These are phyloP conservation scores for Ceratosolen fusciceps DNA, from an alignment of 1,140 invertebrate species.

Conservation along the genomic window DNA sequence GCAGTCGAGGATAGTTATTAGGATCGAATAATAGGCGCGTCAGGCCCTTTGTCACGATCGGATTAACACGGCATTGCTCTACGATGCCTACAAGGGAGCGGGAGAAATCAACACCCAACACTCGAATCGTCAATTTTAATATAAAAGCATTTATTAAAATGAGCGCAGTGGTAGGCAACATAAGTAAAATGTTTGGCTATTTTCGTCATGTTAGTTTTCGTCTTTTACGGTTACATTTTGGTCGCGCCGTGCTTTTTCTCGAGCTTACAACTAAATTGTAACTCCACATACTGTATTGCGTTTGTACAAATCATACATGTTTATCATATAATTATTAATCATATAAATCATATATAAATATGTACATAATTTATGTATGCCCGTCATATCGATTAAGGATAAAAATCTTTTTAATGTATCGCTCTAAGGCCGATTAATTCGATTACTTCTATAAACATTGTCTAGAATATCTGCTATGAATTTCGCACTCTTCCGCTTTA, in stretches of 20 bases:
- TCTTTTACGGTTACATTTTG: constrained; percentile 38
- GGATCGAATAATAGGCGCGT: too few relatives aligned
- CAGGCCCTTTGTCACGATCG: too few relatives aligned
- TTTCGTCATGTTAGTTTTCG: constrained; percentile 43
- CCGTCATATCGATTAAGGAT: constrained; percentile 16
- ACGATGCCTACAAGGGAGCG: too few relatives aligned
- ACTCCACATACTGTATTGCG: constrained; percentile 9
- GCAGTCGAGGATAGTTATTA: too few relatives aligned
- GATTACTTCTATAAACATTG: constrained; percentile 30
- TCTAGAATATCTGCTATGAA: not conserved
- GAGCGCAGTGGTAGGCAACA: constrained; percentile 48
- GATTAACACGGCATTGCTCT: too few relatives aligned
- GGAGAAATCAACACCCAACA: not conserved
- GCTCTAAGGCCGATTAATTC: constrained; percentile 31
- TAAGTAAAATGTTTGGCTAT: constrained; percentile 47
- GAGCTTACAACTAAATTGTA: constrained; percentile 36
- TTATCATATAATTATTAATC: constrained; percentile 15
- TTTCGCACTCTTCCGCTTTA: constrained; percentile 26
- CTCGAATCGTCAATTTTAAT: constrained; percentile 22
- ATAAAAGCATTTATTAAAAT: constrained; percentile 52
- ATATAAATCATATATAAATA: constrained; percentile 41
- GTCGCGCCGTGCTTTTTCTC: constrained; percentile 4
- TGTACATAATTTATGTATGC: constrained; percentile 35
- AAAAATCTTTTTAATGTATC: not conserved
- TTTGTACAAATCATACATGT: constrained; percentile 46